Conservation (phyloP, 2,888 invertebrate species). For the Ctenicera cuprea region DNA sequence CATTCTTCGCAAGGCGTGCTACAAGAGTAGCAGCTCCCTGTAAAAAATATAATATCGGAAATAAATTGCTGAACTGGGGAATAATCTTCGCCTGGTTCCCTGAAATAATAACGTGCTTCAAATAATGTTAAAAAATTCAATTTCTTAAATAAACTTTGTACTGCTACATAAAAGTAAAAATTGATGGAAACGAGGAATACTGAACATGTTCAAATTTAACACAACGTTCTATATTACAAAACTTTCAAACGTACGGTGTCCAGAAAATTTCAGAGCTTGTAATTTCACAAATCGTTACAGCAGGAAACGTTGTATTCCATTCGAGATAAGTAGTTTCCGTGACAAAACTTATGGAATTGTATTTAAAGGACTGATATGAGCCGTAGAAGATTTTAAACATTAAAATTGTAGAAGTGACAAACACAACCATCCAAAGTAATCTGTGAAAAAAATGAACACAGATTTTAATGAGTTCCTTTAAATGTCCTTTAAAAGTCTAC, state of each 20-base stretch:
- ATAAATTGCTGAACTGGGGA: constrained; percentile 66
- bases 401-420: constrained; percentile 72
- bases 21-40: constrained; percentile 73
- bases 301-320: constrained; percentile 80
- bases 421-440: constrained; percentile 75
- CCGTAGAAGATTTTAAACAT: constrained; percentile 73
- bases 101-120: constrained; percentile 39
- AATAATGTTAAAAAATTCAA: constrained; percentile 1
- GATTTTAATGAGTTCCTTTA: not conserved
- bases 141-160: not conserved
- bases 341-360: constrained; percentile 72
- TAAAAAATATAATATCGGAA: constrained; percentile 72
- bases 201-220: not conserved
- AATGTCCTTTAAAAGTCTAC: not conserved
- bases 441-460: too few relatives aligned
- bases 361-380: constrained; percentile 75
- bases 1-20: constrained; percentile 68
- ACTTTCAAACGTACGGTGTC: constrained; percentile 59
- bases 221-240: not conserved
- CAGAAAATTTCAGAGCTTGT: constrained; percentile 67
- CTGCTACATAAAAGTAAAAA: too few relatives aligned
- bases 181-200: too few relatives aligned
- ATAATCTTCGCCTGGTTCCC: constrained; percentile 56
- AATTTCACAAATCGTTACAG: constrained; percentile 77
- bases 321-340: constrained; percentile 77